Evolutionary conservation across 23 tunicate genomes (phyloP).

Genomic region (Aplidium turbinatum): DNA sequence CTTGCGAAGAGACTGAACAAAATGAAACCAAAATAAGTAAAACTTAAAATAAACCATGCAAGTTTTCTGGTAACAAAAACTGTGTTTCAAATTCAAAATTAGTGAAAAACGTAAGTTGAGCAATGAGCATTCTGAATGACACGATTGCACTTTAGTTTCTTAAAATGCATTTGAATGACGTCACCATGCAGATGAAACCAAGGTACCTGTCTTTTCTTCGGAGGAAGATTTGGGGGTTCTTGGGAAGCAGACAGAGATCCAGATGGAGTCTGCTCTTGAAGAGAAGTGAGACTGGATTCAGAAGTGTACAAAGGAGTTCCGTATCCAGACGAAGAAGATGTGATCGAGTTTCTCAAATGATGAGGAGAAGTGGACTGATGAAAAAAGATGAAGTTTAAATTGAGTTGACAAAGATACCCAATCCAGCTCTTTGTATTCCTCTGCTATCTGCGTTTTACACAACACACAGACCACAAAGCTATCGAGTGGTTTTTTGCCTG

Average conservation of each 20-base stretch:
- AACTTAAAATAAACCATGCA: slow-evolving; percentile 13
- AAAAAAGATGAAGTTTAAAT: background rate
- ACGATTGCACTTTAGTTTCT: no score
- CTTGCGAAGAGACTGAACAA: slow-evolving; percentile 15
- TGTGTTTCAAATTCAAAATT: no score
- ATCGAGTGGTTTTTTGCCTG: no score
- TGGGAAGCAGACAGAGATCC: slow-evolving; percentile 13
- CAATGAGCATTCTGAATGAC: no score
- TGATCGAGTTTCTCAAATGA: background rate
- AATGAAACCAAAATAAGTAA: background rate
- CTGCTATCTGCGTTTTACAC: background rate
- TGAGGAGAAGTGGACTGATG: slow-evolving; percentile 28
- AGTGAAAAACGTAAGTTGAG: no score
- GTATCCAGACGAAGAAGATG: slow-evolving; percentile 32
- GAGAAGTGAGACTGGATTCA: slow-evolving; percentile 31
- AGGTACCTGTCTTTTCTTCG: slow-evolving; percentile 49
- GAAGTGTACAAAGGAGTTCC: slow-evolving; percentile 34
- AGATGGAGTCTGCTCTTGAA: slow-evolving; percentile 20
- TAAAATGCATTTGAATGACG: no score
- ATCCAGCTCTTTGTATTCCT: no score
- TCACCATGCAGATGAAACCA: no score
- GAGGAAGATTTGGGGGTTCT: slow-evolving; percentile 79
- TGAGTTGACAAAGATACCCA: background rate
- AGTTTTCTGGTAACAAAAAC: background rate
- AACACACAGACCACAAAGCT: no score